phyloP scores from a whole-genome alignment of 1,140 invertebrate genomes.

The Diprion similis region DNA sequence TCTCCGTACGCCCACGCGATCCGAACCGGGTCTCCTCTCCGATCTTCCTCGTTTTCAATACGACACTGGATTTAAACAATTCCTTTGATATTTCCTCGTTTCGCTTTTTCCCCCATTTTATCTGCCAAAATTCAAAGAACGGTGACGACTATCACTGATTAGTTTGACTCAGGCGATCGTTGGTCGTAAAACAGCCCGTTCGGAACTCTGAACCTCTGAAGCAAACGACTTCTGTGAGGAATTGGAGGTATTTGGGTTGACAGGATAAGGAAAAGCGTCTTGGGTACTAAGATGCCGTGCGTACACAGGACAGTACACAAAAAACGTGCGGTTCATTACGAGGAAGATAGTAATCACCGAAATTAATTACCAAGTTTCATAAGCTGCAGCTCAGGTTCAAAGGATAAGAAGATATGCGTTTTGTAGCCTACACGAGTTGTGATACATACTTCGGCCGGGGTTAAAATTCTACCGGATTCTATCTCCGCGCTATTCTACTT shows the following conservation, averaged over 20 bases:
- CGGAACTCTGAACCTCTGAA: too few relatives aligned
- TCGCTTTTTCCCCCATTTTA: neutral
- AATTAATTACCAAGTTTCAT: neutral
- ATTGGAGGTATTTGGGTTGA: constrained; percentile 4
- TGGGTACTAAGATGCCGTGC: too few relatives aligned
- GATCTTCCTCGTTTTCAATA: neutral
- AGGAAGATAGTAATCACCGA: neutral
- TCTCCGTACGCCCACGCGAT: constrained; percentile 49
- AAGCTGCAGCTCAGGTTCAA: neutral
- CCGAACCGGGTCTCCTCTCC: constrained; percentile 19
- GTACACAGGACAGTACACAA: neutral
- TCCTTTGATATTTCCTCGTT: neutral
- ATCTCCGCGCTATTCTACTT: too few relatives aligned
- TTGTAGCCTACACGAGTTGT: neutral
- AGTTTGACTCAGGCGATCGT: too few relatives aligned
- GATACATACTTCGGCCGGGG: too few relatives aligned
- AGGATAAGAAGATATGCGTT: neutral
- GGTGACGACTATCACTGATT: too few relatives aligned
- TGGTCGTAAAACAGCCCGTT: too few relatives aligned
- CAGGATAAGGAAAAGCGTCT: neutral
- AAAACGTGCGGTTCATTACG: neutral
- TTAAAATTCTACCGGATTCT: too few relatives aligned
- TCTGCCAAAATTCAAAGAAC: too few relatives aligned
- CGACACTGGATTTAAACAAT: neutral
- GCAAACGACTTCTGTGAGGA: neutral